Base-by-base conservation (phyloP, 2,113 vertebrate genomes). In the Dendropsophus ebraccatus region DNA sequence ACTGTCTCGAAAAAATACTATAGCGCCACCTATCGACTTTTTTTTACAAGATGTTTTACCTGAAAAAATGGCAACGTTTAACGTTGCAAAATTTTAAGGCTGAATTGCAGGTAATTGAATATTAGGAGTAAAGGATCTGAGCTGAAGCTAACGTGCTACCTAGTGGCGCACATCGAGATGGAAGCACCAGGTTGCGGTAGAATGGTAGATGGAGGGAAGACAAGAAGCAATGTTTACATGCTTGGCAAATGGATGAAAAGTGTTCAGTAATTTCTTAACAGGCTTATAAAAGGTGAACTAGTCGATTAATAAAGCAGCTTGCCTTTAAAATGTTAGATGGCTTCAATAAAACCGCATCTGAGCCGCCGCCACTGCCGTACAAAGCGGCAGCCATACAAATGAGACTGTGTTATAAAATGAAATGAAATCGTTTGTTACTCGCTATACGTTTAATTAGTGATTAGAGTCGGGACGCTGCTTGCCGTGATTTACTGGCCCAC, bases 361-460 rank as follows among this genome's bases (percentile, higher is more conserved):
- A 81, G 52, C 17, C 14, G 11, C 35, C 45, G 10, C 17, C 14
- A 5, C 35, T 25, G 10, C 67, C 1, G 47, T 32, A 30, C 80
- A 4, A 69, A 82, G 8, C n/a, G 30, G n/a, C 80, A 50, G 80
- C 62, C 35, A 32, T 30, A 67, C 62, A 82, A 82, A 67, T 82
- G 37, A 82, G 60, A 49, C n/a, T 69, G 17, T 70, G 80, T 82
- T 82, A 50, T 82, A 70, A 69, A 82, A 82, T 70, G 16, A 82
- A 82, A 70, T 82, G 41, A 35, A 69, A 82, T 69, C 19, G 45
- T 50, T 69, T 67, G 58, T 49, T 67, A 81, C 79, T 81, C 21
- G 80, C 37, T 62, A 65, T 81, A 81, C 41, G 58, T 81, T 45
- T 81, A 81, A 81, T 81, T 81, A 81, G 78, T 62, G 78, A 81